Percentiles rank a stretch among this genome's conserved stretches.
phyloP scores from a whole-genome alignment of 2,113 vertebrate genomes.

The Daubentonia madagascariensis region DNA sequence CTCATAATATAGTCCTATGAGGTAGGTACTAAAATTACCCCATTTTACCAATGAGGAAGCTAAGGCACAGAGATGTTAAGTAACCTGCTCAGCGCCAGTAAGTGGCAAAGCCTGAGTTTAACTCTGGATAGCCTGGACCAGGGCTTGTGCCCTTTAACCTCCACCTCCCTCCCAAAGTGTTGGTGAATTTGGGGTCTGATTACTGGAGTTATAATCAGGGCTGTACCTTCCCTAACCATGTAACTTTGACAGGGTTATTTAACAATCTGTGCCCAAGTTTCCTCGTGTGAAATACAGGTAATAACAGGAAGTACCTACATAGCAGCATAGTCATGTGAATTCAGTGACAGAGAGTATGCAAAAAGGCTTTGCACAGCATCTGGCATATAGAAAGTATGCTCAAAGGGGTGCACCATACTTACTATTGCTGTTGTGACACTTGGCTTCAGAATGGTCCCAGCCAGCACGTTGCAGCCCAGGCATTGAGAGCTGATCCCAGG shows the following conservation, averaged over 20 bases:
- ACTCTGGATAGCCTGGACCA: neutral
- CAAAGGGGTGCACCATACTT: fast-evolving
- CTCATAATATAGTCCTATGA: neutral
- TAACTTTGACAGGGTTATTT: neutral
- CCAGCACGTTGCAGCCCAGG: neutral
- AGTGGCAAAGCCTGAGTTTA: neutral
- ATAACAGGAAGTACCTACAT: neutral
- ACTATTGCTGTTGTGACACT: fast-evolving
- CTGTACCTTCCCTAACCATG: neutral
- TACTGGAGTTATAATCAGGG: neutral
- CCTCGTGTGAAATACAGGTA: neutral
- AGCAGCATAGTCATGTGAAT: fast-evolving
- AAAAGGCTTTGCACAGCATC: fast-evolving
- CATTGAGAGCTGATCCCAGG: neutral
- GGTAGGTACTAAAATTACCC: neutral
- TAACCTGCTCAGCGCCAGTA: neutral
- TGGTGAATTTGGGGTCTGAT: neutral
- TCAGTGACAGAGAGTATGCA: too few species aligned
- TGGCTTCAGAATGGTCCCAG: neutral
- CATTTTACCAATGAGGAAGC: neutral
- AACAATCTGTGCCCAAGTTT: neutral
- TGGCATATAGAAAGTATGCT: fast-evolving
- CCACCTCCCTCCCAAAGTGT: neutral
- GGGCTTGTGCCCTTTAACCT: neutral
- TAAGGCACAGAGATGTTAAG: neutral